Percentiles rank a stretch among this genome's conserved stretches.
Conservation (phyloP, 2,113 vertebrate genomes). For the Pollachius pollachius region DNA sequence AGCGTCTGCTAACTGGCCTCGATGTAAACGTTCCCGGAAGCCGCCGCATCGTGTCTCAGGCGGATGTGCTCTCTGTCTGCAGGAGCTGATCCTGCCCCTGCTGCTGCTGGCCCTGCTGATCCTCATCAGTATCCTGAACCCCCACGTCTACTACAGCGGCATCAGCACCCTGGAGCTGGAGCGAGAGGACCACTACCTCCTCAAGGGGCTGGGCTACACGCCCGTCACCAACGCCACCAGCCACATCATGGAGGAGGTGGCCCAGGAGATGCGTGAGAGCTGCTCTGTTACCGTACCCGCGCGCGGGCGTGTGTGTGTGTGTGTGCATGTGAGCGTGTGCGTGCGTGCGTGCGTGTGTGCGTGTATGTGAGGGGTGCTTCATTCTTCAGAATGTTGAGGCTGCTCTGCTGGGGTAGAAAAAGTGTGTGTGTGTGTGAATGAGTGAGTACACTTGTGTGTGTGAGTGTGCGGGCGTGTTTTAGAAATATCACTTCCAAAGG, state of each 20-base stretch:
- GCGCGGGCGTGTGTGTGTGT: background rate
- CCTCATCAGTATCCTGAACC: slow-evolving; percentile 74
- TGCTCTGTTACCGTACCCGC: background rate
- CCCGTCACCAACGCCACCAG: slow-evolving; percentile 72
- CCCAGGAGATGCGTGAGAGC: slow-evolving; percentile 66
- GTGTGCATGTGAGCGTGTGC: too few species aligned
- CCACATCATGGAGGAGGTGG: slow-evolving; percentile 80
- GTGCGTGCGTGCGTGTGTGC: too few species aligned
- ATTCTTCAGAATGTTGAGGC: too few species aligned
- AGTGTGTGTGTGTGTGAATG: too few species aligned
- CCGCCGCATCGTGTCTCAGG: too few species aligned
- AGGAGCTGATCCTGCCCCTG: slow-evolving; percentile 74
- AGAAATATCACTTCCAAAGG: too few species aligned
- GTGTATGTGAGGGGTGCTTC: too few species aligned
- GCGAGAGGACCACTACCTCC: slow-evolving; percentile 22
- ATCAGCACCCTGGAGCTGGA: slow-evolving; percentile 68
- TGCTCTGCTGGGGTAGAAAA: too few species aligned
- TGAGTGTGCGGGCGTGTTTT: too few species aligned
- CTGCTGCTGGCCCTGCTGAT: slow-evolving; percentile 73
- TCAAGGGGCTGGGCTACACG: slow-evolving; percentile 72
- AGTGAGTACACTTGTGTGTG: too few species aligned
- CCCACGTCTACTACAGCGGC: slow-evolving; percentile 68
- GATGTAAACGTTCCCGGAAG: too few species aligned
- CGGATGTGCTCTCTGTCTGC: background rate
- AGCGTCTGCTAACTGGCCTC: too few species aligned